These are phyloP conservation scores for Silurus aristotelis DNA, from an alignment of 2,797 vertebrate genomes.

Conservation along the genomic window DNA sequence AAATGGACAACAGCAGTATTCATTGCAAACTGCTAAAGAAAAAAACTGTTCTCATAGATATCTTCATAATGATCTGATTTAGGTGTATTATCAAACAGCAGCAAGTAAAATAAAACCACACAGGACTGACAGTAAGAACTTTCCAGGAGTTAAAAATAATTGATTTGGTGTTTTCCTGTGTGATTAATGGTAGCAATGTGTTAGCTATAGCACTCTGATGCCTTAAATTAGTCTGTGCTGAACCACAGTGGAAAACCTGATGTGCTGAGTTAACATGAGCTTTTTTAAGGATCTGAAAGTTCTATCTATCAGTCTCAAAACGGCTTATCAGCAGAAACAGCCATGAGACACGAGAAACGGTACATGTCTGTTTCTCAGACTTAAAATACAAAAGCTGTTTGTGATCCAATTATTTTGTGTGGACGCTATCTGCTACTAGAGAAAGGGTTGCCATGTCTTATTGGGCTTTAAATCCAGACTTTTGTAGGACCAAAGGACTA, in stretches of 20 bases:
- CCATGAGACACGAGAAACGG: neutral
- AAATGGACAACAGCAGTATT: neutral
- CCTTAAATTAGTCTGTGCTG: slow-evolving; percentile 15
- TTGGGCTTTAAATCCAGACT: neutral
- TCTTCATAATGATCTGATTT: neutral
- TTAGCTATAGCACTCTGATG: neutral
- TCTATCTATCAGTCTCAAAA: neutral
- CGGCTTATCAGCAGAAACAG: slow-evolving; percentile 6
- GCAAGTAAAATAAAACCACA: neutral
- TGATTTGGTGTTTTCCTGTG: neutral
- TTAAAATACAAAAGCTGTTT: neutral
- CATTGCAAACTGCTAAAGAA: neutral
- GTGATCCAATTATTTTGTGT: neutral
- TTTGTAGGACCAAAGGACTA: neutral
- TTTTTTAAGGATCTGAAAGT: slow-evolving; percentile 68
- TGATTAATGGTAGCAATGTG: neutral
- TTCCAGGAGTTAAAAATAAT: neutral
- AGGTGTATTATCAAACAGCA: neutral
- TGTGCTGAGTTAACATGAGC: slow-evolving; percentile 53
- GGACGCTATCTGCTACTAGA: neutral
- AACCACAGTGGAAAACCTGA: slow-evolving; percentile 35
- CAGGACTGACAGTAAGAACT: no score
- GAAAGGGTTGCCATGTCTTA: neutral
- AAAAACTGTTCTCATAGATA: neutral
- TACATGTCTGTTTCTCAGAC: neutral